A percentile compares a stretch with the other conserved stretches of the same genome.
These are phyloP conservation scores for Magallana angulata DNA, from an alignment of 1,140 invertebrate species.

Conservation along the genomic window DNA sequence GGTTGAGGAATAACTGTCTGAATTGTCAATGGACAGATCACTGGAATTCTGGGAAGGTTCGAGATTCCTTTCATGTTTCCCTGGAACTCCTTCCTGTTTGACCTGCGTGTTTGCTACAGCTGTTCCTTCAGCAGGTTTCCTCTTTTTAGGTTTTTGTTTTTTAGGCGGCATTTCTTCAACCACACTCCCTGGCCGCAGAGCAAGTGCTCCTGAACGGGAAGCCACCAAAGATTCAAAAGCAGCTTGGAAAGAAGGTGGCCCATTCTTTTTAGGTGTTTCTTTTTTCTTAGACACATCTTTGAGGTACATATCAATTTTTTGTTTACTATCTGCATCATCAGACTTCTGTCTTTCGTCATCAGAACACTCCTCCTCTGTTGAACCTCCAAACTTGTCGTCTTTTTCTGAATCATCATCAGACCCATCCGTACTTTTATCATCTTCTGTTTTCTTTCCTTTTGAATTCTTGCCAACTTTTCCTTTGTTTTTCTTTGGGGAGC, in stretches of 20 bases:
- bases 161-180: constrained; percentile 40
- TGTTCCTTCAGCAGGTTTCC: constrained; percentile 5
- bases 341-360: constrained; percentile 41
- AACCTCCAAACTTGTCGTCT: constrained; percentile 52
- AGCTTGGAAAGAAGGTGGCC: constrained; percentile 61
- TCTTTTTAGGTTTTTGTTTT: constrained; percentile 3
- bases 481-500: constrained; percentile 49
- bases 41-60: not conserved
- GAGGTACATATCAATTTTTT: constrained; percentile 60
- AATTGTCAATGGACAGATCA: not conserved
- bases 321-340: constrained; percentile 39
- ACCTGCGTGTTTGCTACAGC: not conserved
- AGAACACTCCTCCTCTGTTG: constrained; percentile 52
- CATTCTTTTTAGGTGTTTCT: constrained; percentile 23
- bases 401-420: constrained; percentile 26
- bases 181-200: constrained; percentile 39
- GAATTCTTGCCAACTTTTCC: constrained; percentile 35
- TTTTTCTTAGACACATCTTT: constrained; percentile 53
- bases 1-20: not conserved
- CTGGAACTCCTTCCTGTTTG: not conserved
- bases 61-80: constrained; percentile 1
- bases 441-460: constrained; percentile 41
- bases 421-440: not conserved
- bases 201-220: constrained; percentile 14
- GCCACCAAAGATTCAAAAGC: constrained; percentile 59